Evolutionary conservation across 1,140 invertebrate species (phyloP).

Genomic region (Cydia fagiglandana): DNA sequence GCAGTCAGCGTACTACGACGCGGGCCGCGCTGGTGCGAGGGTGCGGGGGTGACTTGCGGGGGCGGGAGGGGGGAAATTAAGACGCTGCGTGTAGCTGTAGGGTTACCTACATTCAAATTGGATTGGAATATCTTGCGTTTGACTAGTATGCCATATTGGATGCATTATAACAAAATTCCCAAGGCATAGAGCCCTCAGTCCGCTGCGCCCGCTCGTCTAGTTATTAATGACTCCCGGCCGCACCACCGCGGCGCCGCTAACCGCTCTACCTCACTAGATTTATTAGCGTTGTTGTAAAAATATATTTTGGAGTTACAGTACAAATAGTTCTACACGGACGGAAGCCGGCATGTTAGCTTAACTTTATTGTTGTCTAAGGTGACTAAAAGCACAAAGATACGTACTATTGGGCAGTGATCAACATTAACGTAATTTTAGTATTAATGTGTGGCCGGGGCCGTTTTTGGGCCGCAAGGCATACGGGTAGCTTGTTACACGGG

Average conservation of each 20-base stretch:
- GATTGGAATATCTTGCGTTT: too few relatives aligned
- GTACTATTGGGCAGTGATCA: slow-evolving; percentile 79
- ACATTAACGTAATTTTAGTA: slow-evolving; percentile 77
- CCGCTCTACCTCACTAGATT: slow-evolving; percentile 76
- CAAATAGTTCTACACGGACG: slow-evolving; percentile 63
- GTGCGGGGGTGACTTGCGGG: slow-evolving; percentile 6
- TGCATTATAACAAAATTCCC: not conserved
- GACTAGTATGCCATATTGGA: too few relatives aligned
- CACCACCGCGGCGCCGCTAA: slow-evolving; percentile 51
- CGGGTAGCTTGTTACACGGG: slow-evolving; percentile 70
- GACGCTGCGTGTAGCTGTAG: too few relatives aligned
- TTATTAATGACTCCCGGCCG: slow-evolving; percentile 22
- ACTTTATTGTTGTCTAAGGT: slow-evolving; percentile 72
- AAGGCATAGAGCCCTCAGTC: not conserved
- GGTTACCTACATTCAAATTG: too few relatives aligned
- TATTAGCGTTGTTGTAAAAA: slow-evolving; percentile 75
- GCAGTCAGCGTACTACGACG: slow-evolving; percentile 4
- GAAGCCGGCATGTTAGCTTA: slow-evolving; percentile 62
- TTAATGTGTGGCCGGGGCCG: slow-evolving; percentile 63
- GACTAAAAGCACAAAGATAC: slow-evolving; percentile 77
- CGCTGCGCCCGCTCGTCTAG: not conserved
- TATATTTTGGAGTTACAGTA: slow-evolving; percentile 76
- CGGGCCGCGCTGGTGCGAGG: slow-evolving; percentile 32
- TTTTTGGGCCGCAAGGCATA: slow-evolving; percentile 69
- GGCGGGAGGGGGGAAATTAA: not conserved